Evolutionary conservation across 2,113 vertebrate genomes (phyloP), one percentile per base, ranked within the genome.

Genomic region (Platycercus adscitus): DNA sequence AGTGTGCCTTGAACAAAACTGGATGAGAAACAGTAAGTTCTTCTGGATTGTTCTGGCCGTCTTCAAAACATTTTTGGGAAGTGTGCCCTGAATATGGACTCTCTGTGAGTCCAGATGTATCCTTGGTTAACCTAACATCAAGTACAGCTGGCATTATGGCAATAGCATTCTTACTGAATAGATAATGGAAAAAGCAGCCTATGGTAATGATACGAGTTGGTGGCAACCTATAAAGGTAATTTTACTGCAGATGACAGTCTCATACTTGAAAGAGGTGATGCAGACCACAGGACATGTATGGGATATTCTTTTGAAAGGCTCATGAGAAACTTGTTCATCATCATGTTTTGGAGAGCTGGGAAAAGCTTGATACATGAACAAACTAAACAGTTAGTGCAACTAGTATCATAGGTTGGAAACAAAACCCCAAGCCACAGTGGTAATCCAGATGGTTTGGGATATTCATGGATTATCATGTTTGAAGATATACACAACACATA

Each of bases 81-180:
- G 0, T 20, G 18, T 33, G 33, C 60, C 5, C 37, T 72, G 11
- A 58, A 24, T 17, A 24, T 8, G 3, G 13, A 13, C 9, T 68
- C 9, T 68, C 37, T 55, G 7, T 72, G 35, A 6, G 31, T 72
- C 31, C 43, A 28, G 37, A 17, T 31, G 9, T 60, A 16, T n/a
- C 5, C 15, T 43, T 65, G 58, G 19, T 63, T 80, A 11, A 44
- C 13, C 1, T 18, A 37, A 11, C 14, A 28, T 4, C 12, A 64
- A 35, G 13, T 66, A 17, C 6, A 58, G 15, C 1, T 55, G 44
- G 2, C 29, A 4, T 33, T 46, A 28, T 19, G n/a, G 11, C 0
- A 0, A 5, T 17, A 8, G 9, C 23, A 28, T 46, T 64, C 12
- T 82, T 37, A 31, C 31, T 55, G 28, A 41, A 72, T 52, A 53